Percentiles rank a stretch among this genome's conserved stretches.
Conservation (phyloP, 2,888 invertebrate species). For the Syrista parreyssii region DNA sequence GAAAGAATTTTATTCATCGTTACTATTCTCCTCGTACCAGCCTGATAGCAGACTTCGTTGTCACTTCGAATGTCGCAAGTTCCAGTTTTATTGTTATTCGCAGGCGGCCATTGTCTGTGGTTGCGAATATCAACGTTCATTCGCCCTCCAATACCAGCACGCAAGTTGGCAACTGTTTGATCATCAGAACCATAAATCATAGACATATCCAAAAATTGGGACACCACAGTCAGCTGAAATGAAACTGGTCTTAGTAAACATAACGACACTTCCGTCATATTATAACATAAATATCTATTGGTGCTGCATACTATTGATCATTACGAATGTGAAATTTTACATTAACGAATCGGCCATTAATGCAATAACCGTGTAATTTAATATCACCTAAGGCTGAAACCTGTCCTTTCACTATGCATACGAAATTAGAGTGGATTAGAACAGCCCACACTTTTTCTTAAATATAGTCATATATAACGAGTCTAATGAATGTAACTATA, state of each 20-base stretch:
- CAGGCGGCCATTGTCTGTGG: slow-evolving; percentile 78
- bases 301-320: background rate
- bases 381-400: background rate
- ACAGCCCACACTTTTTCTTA: background rate
- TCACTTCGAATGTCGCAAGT: slow-evolving; percentile 74
- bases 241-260: background rate
- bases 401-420: background rate
- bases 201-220: slow-evolving; percentile 82
- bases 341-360: background rate
- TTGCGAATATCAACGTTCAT: slow-evolving; percentile 73
- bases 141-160: slow-evolving; percentile 77
- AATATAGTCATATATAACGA: no score
- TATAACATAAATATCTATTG: no score
- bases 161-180: slow-evolving; percentile 73
- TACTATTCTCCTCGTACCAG: slow-evolving; percentile 69
- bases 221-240: slow-evolving; percentile 74
- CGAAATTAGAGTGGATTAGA: background rate
- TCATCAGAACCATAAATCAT: slow-evolving; percentile 83
- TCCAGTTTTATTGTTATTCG: slow-evolving; percentile 74
- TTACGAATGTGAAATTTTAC: background rate
- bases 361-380: background rate
- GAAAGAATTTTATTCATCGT: background rate
- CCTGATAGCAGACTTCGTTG: slow-evolving; percentile 80
- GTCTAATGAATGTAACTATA: background rate
- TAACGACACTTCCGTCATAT: background rate